Evolutionary conservation across 2,113 vertebrate species (phyloP).

Genomic region (Serilophus lunatus): DNA sequence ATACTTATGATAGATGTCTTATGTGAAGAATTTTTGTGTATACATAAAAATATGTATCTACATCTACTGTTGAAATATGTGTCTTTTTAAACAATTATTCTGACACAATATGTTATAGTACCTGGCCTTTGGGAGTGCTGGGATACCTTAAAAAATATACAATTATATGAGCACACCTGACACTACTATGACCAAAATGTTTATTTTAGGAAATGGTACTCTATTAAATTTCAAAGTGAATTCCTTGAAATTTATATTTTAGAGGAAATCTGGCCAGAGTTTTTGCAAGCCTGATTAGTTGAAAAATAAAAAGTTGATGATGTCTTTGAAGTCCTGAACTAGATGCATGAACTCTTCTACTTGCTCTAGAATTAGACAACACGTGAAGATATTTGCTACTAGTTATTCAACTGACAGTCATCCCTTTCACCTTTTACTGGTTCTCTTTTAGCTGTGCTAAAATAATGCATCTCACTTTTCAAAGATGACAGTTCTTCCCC

Average conservation of each 20-base stretch:
- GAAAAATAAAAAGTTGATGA: conserved; percentile 67
- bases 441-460: not conserved
- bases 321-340: conserved; percentile 80
- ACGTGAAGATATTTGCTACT: conserved; percentile 14
- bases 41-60: not conserved
- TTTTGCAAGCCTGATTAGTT: conserved; percentile 65
- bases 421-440: conserved; percentile 54
- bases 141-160: not conserved
- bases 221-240: conserved; percentile 79
- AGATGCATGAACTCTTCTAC: conserved; percentile 68
- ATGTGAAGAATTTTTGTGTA: not conserved
- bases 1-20: not conserved
- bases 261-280: conserved; percentile 77
- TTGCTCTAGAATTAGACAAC: conserved; percentile 43
- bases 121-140: not conserved
- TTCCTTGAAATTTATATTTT: conserved; percentile 76
- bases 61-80: not conserved
- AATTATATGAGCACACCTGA: not conserved
- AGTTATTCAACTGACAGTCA: conserved; percentile 47
- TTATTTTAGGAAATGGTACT: conserved; percentile 72
- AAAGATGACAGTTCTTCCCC: not conserved
- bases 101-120: not conserved
- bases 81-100: not conserved
- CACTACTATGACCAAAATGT: conserved; percentile 63
- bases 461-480: not conserved